Percentiles rank a stretch among this genome's conserved stretches.
phyloP scores from a whole-genome alignment of 1,140 invertebrate species.

The Sinonovacula constricta region DNA sequence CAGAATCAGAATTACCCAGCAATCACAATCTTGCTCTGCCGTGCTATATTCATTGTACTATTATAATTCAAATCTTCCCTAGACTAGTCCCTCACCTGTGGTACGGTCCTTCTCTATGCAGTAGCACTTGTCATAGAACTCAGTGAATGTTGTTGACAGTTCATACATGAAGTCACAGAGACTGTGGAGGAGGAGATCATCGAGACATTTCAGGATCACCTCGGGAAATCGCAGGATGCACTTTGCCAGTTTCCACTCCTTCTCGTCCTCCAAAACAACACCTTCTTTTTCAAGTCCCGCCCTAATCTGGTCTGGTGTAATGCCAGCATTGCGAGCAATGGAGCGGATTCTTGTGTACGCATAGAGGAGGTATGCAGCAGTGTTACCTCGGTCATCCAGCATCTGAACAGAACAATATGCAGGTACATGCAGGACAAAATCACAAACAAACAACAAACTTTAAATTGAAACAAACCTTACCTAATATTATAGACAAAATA shows the following conservation, averaged over 20 bases:
- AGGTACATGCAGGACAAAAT: no score
- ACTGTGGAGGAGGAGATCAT: slow-evolving; percentile 91
- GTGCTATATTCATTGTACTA: no score
- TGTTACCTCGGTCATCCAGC: slow-evolving; percentile 99
- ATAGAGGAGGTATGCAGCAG: slow-evolving; percentile 98
- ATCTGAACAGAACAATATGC: slow-evolving; percentile 83
- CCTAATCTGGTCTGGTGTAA: slow-evolving; percentile 82
- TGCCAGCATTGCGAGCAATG: slow-evolving; percentile 77
- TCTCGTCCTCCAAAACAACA: slow-evolving; percentile 90
- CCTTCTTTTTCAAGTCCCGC: slow-evolving; percentile 80
- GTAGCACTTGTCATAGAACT: slow-evolving; percentile 99
- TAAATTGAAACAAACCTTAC: no score
- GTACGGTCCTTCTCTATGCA: slow-evolving; percentile 91
- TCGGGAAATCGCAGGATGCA: slow-evolving; percentile 90
- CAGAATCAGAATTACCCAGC: no score
- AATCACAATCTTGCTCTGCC: no score
- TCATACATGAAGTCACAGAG: slow-evolving; percentile 98
- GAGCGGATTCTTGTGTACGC: slow-evolving; percentile 92
- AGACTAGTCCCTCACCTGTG: slow-evolving; percentile 68
- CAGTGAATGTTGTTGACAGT: slow-evolving; percentile 93
- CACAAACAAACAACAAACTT: no score
- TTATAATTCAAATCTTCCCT: no score
- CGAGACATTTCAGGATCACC: slow-evolving; percentile 88
- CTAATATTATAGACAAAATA: no score
- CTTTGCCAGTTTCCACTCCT: slow-evolving; percentile 97